Base-by-base conservation (phyloP, 2,888 invertebrate species). In the Gastrophysa polygoni region DNA sequence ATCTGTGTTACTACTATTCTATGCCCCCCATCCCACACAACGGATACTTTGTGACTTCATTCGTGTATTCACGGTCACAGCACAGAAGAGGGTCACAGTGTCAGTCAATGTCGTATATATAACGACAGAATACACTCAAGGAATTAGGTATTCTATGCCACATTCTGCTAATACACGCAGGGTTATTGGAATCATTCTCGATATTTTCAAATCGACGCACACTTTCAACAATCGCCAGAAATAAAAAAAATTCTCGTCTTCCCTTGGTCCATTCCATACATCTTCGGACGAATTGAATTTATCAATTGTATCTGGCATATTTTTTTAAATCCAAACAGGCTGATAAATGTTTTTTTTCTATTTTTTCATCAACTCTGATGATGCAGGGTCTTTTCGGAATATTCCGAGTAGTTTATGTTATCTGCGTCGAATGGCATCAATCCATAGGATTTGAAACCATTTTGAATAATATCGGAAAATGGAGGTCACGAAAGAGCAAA, bases 321-420 rank as follows among this genome's bases (percentile, higher is more conserved):
- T 51, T 44, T 61, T 61, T 57, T 57, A 58, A 57, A 62, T 58
- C 38, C 52, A 54, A 58, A 57, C 57, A 62, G 1, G 4, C 16
- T 52, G 11, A 20, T 46, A n/a, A 47, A 34, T 28, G 34, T 28
- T 51, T 51, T 32, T 59, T 47, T 28, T 49, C 18, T 48, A 49
- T 14, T 49, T 28, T 28, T 47, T 29, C 28, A 8, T 5, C 24
- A 46, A 29, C 56, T 3, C 46, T 24, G 24, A 24, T 24, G 24
- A 24, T 24, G 24, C 24, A 24, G 38, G 24, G 16, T 48, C 29
- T 14, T 57, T 38, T 48, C 49, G 43, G 32, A 49, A 38, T 48
- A 58, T 50, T 58, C 29, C 32, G 50, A 14, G 51, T 44, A 58
- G 16, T 58, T 34, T 28, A 49, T 49, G 28, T 49, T 49, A 28